phyloP scores from a whole-genome alignment of 2,888 invertebrate species.

The Ormyrus nitidulus region DNA sequence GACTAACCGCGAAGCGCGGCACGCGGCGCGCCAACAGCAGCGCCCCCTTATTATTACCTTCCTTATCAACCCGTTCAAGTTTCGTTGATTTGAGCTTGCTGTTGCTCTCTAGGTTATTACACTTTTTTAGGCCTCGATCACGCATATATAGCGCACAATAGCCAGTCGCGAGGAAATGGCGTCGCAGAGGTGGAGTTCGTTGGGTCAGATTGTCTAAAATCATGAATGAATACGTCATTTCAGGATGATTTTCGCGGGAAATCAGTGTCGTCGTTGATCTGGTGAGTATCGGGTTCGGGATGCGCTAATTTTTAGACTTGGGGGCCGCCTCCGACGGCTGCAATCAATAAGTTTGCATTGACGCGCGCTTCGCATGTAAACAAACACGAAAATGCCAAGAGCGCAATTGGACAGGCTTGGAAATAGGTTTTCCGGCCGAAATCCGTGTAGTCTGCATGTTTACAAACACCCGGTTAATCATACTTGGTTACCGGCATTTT shows the following conservation, averaged over 20 bases:
- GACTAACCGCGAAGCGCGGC: not conserved
- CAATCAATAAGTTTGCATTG: constrained; percentile 55
- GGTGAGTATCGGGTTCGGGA: constrained; percentile 64
- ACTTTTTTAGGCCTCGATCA: not conserved
- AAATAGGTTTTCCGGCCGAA: constrained; percentile 55
- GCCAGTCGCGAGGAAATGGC: constrained; percentile 76
- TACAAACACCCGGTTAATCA: constrained; percentile 28
- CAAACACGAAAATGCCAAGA: constrained; percentile 65
- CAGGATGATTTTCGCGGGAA: constrained; percentile 62
- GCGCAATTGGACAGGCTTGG: constrained; percentile 58
- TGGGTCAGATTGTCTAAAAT: constrained; percentile 73
- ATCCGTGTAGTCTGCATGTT: constrained; percentile 49
- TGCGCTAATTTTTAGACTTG: not conserved
- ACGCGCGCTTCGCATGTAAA: constrained; percentile 69
- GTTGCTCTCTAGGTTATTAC: no score
- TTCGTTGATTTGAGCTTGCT: no score
- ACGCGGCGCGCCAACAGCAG: constrained; percentile 4
- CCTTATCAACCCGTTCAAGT: no score
- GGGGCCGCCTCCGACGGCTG: no score
- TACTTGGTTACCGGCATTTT: not conserved
- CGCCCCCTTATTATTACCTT: no score
- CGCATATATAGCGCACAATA: constrained; percentile 28
- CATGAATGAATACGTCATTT: constrained; percentile 75
- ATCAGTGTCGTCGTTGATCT: constrained; percentile 58
- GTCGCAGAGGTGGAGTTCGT: constrained; percentile 75